Evolutionary conservation across 2,888 invertebrate genomes (phyloP).

Genomic region (Mesochorus sp.): DNA sequence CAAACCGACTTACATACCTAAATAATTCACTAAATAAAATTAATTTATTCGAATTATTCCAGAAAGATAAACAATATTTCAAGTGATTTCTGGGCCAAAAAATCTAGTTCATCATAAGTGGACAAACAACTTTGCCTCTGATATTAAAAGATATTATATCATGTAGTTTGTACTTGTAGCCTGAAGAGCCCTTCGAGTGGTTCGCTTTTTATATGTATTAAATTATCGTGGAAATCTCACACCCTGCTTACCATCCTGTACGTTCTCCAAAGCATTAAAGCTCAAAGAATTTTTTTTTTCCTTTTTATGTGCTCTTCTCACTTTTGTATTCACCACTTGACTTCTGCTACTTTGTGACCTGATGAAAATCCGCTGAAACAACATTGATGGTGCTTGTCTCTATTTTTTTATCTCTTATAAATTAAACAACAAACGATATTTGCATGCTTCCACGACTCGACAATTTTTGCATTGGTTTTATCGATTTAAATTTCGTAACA

Average conservation of each 20-base stretch:
- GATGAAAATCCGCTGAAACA: neutral
- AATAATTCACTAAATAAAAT: no score
- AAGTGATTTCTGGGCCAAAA: no score
- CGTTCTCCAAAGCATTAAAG: neutral
- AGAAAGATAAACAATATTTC: no score
- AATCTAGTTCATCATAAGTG: no score
- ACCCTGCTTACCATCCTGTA: neutral
- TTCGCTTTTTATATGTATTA: neutral
- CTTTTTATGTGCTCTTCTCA: neutral
- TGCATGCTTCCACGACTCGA: no score
- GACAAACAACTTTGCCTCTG: neutral
- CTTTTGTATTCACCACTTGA: neutral
- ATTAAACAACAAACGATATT: no score
- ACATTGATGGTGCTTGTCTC: neutral
- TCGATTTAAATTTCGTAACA: no score
- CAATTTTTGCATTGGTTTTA: no score
- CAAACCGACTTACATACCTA: no score
- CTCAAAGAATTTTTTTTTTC: conserved; percentile 5
- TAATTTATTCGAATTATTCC: no score
- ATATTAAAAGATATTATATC: neutral
- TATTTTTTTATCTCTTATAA: neutral
- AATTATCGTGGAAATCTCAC: conserved; percentile 3
- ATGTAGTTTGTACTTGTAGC: neutral
- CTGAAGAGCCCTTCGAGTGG: neutral
- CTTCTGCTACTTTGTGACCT: neutral